Evolutionary conservation across 2,888 invertebrate species (phyloP).

Genomic region (Lasioglossum morio): DNA sequence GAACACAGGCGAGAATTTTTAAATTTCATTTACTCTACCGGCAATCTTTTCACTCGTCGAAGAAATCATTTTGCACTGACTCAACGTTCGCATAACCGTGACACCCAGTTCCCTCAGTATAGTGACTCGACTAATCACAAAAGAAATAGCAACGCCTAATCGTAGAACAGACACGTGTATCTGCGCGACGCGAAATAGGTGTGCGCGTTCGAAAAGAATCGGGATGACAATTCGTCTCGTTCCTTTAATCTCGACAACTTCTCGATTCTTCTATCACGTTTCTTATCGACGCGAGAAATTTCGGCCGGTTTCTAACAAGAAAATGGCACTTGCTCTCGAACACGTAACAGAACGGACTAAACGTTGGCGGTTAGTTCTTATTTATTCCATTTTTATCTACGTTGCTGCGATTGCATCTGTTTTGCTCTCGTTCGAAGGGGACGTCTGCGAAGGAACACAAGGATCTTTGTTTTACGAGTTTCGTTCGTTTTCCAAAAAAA

Average conservation of each 20-base stretch:
- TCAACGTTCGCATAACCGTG: too few species aligned
- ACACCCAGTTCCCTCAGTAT: too few species aligned
- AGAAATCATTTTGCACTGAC: too few species aligned
- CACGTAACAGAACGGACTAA: constrained; percentile 1
- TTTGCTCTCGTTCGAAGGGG: constrained; percentile 2
- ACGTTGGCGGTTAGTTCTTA: background rate
- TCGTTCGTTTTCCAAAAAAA: background rate
- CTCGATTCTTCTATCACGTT: background rate
- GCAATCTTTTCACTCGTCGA: too few species aligned
- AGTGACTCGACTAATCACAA: background rate
- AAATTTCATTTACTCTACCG: too few species aligned
- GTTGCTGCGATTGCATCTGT: background rate
- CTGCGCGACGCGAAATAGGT: background rate
- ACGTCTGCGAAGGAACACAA: constrained; percentile 39
- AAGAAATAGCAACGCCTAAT: background rate
- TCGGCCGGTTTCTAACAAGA: background rate
- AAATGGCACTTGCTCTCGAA: constrained; percentile 14
- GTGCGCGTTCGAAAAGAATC: background rate
- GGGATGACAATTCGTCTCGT: background rate
- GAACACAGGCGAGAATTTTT: too few species aligned
- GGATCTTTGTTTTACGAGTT: background rate
- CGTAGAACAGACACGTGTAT: background rate
- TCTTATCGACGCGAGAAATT: constrained; percentile 1
- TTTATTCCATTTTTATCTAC: background rate
- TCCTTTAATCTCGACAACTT: background rate